Evolutionary conservation across 2,888 invertebrate genomes (phyloP).

Genomic region (Lasioglossum lativentre): DNA sequence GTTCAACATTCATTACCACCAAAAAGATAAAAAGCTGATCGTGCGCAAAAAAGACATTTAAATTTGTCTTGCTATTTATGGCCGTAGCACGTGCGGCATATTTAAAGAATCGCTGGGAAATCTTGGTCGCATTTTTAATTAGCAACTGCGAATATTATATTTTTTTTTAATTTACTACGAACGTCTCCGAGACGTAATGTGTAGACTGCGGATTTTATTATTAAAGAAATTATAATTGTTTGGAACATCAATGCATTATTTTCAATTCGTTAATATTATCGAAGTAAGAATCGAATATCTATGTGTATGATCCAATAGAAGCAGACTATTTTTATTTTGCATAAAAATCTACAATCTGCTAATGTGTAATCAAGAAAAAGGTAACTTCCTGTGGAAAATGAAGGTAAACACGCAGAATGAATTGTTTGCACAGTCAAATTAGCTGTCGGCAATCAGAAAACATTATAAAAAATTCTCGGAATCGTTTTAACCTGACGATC

Average conservation of each 20-base stretch:
- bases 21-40: background rate
- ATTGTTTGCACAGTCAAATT: background rate
- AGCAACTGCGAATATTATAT: background rate
- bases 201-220: background rate
- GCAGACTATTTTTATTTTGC: background rate
- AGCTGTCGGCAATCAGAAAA: background rate
- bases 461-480: background rate
- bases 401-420: background rate
- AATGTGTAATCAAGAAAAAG: background rate
- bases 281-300: no score
- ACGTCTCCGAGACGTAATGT: background rate
- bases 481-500: background rate
- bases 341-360: background rate
- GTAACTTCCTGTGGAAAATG: background rate
- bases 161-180: background rate
- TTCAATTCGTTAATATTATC: no score
- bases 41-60: background rate
- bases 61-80: background rate
- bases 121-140: no score
- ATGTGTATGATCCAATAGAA: no score
- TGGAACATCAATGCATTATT: no score
- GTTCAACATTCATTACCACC: no score
- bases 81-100: background rate
- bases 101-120: background rate
- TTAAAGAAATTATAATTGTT: no score